Evolutionary conservation across 2,797 vertebrate genomes (phyloP).

Genomic region (Chiloscyllium punctatum): DNA sequence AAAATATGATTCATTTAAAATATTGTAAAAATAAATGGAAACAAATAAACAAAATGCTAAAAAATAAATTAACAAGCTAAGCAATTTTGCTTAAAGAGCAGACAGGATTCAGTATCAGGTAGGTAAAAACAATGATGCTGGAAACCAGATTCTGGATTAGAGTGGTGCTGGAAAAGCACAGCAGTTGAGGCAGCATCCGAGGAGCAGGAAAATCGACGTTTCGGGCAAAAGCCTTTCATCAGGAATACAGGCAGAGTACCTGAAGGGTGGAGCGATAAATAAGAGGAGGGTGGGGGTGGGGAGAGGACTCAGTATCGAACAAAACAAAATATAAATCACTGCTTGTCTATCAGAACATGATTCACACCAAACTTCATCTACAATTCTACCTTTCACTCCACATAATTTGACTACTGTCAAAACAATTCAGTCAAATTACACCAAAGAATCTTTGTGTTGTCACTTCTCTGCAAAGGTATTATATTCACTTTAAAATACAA

Average conservation of each 20-base stretch:
- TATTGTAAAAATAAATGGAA: background rate
- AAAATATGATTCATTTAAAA: background rate
- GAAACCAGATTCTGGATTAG: no score
- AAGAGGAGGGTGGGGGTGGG: no score
- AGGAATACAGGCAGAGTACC: no score
- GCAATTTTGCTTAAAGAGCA: background rate
- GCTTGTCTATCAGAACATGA: constrained; percentile 72
- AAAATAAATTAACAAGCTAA: background rate
- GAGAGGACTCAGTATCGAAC: constrained; percentile 45
- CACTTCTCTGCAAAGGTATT: constrained; percentile 75
- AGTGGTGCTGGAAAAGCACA: no score
- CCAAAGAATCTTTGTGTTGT: constrained; percentile 82
- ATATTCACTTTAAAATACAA: constrained; percentile 92
- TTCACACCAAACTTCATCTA: constrained; percentile 78
- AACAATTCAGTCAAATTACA: constrained; percentile 99
- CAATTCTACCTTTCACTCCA: constrained; percentile 97
- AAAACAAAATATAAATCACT: constrained; percentile 61
- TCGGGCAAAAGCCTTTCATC: no score
- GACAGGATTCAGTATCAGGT: constrained; percentile 32
- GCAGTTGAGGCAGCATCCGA: no score
- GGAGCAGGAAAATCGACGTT: no score
- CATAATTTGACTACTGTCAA: constrained; percentile 99
- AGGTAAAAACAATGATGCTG: no score
- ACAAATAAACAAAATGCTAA: background rate
- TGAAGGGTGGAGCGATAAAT: no score